phyloP scores from a whole-genome alignment of 2,113 vertebrate species.

The Ciconia maguari region DNA sequence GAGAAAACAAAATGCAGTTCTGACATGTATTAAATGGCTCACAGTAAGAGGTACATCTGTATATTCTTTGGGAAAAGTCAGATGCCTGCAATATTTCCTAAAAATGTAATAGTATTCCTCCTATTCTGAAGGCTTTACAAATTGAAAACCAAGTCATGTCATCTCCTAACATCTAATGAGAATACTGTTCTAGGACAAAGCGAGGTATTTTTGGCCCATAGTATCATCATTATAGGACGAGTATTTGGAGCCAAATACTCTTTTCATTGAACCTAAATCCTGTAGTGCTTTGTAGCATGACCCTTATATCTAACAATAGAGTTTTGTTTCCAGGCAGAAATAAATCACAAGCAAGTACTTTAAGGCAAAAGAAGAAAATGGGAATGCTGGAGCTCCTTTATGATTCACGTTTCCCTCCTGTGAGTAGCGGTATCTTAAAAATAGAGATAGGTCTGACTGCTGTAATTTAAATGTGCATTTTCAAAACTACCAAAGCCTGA shows the following conservation, averaged over 20 bases:
- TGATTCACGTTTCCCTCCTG: background rate
- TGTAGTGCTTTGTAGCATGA: background rate
- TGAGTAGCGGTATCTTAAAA: background rate
- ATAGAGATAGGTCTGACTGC: background rate
- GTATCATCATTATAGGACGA: background rate
- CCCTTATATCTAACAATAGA: background rate
- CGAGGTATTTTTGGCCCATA: background rate
- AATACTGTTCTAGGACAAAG: background rate
- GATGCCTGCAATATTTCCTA: background rate
- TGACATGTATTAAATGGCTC: background rate
- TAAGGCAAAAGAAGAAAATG: background rate
- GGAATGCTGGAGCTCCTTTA: background rate
- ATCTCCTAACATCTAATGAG: background rate
- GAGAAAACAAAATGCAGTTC: background rate
- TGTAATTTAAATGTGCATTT: conserved; percentile 1
- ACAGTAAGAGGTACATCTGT: background rate
- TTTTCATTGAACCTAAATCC: background rate
- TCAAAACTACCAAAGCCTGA: background rate
- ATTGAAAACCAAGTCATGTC: background rate
- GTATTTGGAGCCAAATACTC: background rate
- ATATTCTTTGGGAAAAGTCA: background rate
- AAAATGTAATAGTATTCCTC: background rate
- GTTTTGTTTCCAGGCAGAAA: background rate
- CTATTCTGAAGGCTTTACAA: background rate
- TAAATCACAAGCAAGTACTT: background rate